Evolutionary conservation across 2,797 vertebrate genomes (phyloP).

Genomic region (Myotis planiceps): DNA sequence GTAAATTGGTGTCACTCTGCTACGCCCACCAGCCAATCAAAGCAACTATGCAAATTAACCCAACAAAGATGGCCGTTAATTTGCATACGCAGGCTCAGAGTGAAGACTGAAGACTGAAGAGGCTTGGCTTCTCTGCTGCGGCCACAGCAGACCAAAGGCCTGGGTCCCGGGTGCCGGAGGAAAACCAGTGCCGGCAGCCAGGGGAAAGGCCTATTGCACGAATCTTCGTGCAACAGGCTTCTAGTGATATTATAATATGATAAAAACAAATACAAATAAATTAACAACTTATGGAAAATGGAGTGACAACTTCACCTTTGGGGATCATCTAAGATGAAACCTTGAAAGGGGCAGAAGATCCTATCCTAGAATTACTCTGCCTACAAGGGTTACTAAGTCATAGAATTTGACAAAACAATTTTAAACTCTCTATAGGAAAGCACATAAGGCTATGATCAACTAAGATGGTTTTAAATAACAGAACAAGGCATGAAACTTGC

Average conservation of each 20-base stretch:
- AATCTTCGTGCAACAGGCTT: too few relatives aligned
- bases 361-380: background rate
- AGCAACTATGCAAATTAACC: too few relatives aligned
- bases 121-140: too few relatives aligned
- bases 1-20: too few relatives aligned
- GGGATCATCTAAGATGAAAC: background rate
- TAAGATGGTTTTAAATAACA: background rate
- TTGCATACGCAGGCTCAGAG: too few relatives aligned
- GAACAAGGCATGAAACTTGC: background rate
- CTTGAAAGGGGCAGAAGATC: background rate
- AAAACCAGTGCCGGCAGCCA: too few relatives aligned
- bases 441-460: background rate
- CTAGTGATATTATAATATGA: background rate
- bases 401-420: slow-evolving; percentile 5
- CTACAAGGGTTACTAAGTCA: background rate
- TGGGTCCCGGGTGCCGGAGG: too few relatives aligned
- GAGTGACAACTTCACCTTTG: background rate
- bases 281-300: slow-evolving; percentile 25
- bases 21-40: too few relatives aligned
- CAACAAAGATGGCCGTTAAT: too few relatives aligned
- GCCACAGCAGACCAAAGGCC: too few relatives aligned
- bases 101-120: too few relatives aligned
- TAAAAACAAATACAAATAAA: slow-evolving; percentile 49
- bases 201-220: too few relatives aligned
- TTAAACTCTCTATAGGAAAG: background rate